Base-by-base conservation (phyloP, 2,113 vertebrate species). In the Oncorhynchus clarkii region DNA sequence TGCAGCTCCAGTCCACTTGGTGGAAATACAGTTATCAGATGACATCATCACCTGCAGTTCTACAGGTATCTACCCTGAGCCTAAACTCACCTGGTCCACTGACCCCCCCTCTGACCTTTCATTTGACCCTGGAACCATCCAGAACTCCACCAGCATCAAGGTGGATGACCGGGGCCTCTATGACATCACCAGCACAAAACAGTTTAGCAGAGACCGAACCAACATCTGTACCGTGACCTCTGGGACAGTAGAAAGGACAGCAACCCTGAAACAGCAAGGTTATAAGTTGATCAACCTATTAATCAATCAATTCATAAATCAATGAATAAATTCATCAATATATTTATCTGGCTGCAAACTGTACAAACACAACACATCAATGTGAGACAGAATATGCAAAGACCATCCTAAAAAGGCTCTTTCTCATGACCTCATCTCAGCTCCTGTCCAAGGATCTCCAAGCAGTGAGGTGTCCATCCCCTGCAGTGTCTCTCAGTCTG, bases 221-320 rank as follows among this genome's bases (percentile, higher is more conserved):
- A 96, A 96, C 87, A 74, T 73, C 77, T 89, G 95, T 73, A 77
- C 74, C 45, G 87, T 94, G 77, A 80, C 78, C 5, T 70, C 88
- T 39, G 26, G 34, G 64, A 2, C 9, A 22, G 1, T 20, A 1
- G 24, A 1, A 0, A 73, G 34, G 66, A 90, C 1, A 22, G 78
- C 79, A 34, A 85, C 71, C 14, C 12, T 85, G 31, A 74, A 22
- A 73, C 2, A 66, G 18, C 49, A 27, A 73, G 79, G 81, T 85
- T 27, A 2, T 16, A 22, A 18, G 3, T 18, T 60, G 12, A 49
- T 27, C 6, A 39, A 48, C 22, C 8, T 22, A 39, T 48, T 2
- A 48, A 12, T n/a, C 8, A 48, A 9, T 0, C 3, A 16, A 22
- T 24, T 9, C n/a, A 39, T 22, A 5, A 45, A 20, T 24, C 3